Conservation (phyloP, 2,797 vertebrate species). For the Propithecus perrieri region DNA sequence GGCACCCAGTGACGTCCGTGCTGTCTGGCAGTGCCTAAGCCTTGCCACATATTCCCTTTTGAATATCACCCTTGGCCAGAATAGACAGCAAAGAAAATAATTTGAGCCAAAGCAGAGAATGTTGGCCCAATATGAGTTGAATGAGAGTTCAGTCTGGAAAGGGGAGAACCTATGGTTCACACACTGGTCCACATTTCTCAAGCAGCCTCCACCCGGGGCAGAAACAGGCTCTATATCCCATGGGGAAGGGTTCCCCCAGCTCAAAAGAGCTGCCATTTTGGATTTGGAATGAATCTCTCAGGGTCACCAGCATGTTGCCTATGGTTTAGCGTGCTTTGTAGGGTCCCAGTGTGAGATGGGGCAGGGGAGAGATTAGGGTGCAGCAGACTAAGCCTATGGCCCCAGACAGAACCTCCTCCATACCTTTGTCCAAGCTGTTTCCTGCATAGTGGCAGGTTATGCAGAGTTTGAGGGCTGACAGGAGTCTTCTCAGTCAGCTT, state of each 20-base stretch:
- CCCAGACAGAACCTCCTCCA: not conserved
- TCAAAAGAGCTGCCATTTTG: not conserved
- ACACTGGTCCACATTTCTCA: not conserved
- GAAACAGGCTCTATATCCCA: not conserved
- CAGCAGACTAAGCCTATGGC: not conserved
- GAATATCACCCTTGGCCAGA: not conserved
- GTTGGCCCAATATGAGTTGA: not conserved
- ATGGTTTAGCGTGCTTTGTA: not conserved
- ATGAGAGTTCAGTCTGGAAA: not conserved
- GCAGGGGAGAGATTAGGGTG: not conserved
- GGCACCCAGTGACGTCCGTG: not conserved
- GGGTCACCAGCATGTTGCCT: not conserved
- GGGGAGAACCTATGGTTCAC: too few relatives aligned
- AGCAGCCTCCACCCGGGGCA: not conserved
- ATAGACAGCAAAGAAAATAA: not conserved
- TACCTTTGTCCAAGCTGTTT: fast-evolving
- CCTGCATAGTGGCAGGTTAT: fast-evolving
- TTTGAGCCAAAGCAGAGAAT: not conserved
- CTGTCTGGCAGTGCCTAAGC: not conserved
- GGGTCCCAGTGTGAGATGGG: not conserved
- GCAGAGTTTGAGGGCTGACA: too few relatives aligned
- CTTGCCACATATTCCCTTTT: not conserved
- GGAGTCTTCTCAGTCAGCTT: not conserved
- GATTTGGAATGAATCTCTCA: not conserved
- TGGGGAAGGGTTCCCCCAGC: not conserved